Base-by-base conservation (phyloP, 2,888 invertebrate species). In the Muscina levida region DNA sequence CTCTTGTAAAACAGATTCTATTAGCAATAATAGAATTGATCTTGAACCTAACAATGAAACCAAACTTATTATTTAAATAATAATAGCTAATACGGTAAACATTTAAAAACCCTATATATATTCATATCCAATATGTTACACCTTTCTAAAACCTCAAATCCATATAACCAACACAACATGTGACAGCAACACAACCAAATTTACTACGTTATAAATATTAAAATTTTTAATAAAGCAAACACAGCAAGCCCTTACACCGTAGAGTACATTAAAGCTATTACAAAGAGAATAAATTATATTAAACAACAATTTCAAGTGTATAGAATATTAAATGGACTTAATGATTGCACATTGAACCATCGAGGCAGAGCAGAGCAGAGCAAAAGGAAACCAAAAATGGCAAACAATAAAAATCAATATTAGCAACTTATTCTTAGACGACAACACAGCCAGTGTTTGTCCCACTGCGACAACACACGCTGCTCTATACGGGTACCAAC, bases 371-470 rank as follows among this genome's bases (percentile, higher is more conserved):
- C 22, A 11, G 31, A 31, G 31, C 3, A 31, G 13, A n/a, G 37
- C 2, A n/a, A 44, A 44, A 44, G 4, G 5, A 5, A n/a, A 48
- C 11, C 51, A 17, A 51, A 15, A 19, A 19, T 51, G 51, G 1
- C 17, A 51, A 22, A 51, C 22, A 51, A 15, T 22, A 51, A 51
- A 51, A 51, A 51, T 51, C 51, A 19, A 19, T 51, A 51, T 51
- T 51, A 19, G 22, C 15, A 19, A 22, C 2, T 51, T 51, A 51
- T 51, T 17, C 51, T 19, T 22, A 51, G 2, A 5, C 11, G 19
- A 31, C 8, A 31, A 5, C 31, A 31, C 31, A 31, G 4, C 31
- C 51, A 51, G 46, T 46, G 46, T n/a, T n/a, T n/a, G n/a, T n/a
- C n/a, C n/a, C n/a, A n/a, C n/a, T n/a, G n/a, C n/a, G n/a, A n/a